Conservation (phyloP, 2,797 vertebrate species). For the Falco biarmicus region DNA sequence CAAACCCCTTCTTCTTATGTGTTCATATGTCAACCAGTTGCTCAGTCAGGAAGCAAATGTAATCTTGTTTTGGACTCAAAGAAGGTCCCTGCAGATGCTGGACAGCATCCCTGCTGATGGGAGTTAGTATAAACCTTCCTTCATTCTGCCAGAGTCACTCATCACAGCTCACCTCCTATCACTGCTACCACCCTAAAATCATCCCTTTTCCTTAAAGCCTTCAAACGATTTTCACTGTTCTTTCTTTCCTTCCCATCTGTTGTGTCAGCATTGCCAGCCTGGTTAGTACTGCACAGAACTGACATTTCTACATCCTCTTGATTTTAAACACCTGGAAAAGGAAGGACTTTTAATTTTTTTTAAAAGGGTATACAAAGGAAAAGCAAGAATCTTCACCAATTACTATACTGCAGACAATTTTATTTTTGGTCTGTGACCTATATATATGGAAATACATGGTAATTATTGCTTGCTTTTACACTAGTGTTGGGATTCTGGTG, state of each 20-base stretch:
- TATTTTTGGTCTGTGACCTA: background rate
- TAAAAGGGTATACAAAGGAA: background rate
- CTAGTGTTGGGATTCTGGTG: background rate
- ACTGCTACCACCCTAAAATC: background rate
- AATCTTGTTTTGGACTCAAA: background rate
- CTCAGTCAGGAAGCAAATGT: background rate
- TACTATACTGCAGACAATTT: background rate
- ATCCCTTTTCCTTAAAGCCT: background rate
- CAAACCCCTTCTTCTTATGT: background rate
- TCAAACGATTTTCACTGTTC: rapidly evolving
- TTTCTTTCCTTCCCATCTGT: background rate
- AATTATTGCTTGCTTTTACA: background rate
- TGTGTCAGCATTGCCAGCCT: background rate
- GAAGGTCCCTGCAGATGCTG: background rate
- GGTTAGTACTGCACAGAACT: background rate
- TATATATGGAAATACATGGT: background rate
- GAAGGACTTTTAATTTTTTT: background rate
- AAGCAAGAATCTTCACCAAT: background rate
- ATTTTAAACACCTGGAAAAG: background rate
- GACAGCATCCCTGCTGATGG: background rate
- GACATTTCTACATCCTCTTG: background rate
- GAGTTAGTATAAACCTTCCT: background rate
- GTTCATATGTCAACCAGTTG: background rate
- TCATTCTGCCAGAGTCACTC: background rate
- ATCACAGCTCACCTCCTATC: background rate